Evolutionary conservation across 1,140 invertebrate genomes (phyloP), one percentile per base, ranked within the genome.

Genomic region (Diorhabda sublineata): DNA sequence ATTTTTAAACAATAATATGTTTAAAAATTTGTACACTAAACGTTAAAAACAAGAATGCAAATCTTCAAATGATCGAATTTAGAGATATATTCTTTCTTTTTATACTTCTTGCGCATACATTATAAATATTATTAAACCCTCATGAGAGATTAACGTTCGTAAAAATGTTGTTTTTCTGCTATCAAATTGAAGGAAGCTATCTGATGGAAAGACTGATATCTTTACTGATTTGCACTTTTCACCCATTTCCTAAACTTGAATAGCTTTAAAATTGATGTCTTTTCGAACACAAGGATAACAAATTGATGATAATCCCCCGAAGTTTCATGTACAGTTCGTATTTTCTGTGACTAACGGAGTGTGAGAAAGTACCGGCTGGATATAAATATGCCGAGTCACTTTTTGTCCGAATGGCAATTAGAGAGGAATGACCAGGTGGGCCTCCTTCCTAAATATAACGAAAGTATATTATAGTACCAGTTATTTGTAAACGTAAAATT

Each of bases 201-300:
- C 47, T 52, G 47, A 52, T 52, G 47, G 47, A 52, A 52, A 52
- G 47, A 52, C 47, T 6, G 7, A 62, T 4, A 62, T 62, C 26
- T 62, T n/a, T 47, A 41, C 42, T 64, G 63, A 64, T 64, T 56
- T 65, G 64, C 64, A 65, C 64, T 58, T 65, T 58, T 58, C 8
- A 65, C 64, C 47, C 52, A 56, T 56, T 11, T 43, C 52, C 2
- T 42, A 42, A 42, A 42, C 64, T 42, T 56, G 47, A 65, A 5
- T 65, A 65, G 47, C 64, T 65, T 56, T 65, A 65, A 65, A 65
- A 56, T 65, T 65, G 52, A 65, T 65, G 64, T 65, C 64, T 57
- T 63, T 44, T 58, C 52, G 64, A 58, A 65, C 56, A 65, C 57
- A 57, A 56, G 52, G 64, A 65, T 65, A 57, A 65, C 52, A 65